Base-by-base conservation (phyloP, 2,888 invertebrate genomes). In the Aleiodes alternator region DNA sequence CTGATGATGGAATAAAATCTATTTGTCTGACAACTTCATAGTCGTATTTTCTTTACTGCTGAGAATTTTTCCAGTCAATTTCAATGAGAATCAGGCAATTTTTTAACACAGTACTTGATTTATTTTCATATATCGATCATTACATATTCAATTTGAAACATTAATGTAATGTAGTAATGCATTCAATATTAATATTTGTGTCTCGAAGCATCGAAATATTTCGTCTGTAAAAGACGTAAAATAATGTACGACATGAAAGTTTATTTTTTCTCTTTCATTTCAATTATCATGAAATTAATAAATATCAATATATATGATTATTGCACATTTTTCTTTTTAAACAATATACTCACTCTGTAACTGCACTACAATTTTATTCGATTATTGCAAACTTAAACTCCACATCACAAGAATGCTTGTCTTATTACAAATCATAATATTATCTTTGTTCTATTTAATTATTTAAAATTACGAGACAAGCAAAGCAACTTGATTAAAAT, bases 391-490 rank as follows among this genome's bases (percentile, higher is more conserved):
- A 4, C 43, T 16, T 61, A 61, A 61, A 61, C 14, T 61, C 14
- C 61, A 38, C 61, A 61, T 61, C 61, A 61, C 61, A 61, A 43
- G 61, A 61, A 61, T 38, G 61, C 61, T 61, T 61, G 57, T 57
- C 57, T 57, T 31, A 29, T 6, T 57, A 57, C 16, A 29, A 57
- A 57, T n/a, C 9, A 61, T 61, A 34, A 34, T 34, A 34, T 34
- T 34, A 14, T 61, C 61, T 61, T 16, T 61, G 43, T 38, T 57
- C 61, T 14, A 23, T 16, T 6, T 8, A 61, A 38, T 43, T n/a
- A 14, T 43, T 7, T 61, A 14, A 34, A 8, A 61, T 14, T 61
- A 31, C 38, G 43, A 8, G 43, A 43, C 16, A 38, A 61, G 61
- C 61, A 38, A 61, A 57, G 57, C 57, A 57, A 57, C 12, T 31